Percentiles rank a stretch among this genome's conserved stretches.
phyloP scores from a whole-genome alignment of 1,140 invertebrate species.

The Wiebesia pumilae region DNA sequence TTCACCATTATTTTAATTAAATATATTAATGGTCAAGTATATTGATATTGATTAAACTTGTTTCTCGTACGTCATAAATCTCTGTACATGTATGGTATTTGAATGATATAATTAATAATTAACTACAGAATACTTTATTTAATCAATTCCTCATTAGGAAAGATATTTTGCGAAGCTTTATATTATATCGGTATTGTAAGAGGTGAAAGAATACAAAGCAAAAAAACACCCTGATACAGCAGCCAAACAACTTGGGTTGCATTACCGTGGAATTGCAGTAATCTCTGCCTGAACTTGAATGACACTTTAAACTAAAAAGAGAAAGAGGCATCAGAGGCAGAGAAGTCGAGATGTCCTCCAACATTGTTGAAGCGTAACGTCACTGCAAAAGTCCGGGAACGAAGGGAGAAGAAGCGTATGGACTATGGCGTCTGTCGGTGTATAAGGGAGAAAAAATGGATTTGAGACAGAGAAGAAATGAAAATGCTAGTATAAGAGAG shows the following conservation, averaged over 20 bases:
- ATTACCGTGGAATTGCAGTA: conserved; percentile 12
- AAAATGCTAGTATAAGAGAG: not conserved
- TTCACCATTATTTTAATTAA: too few species aligned
- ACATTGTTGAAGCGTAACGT: not conserved
- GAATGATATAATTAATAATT: not conserved
- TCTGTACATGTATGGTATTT: not conserved
- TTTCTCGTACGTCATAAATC: not conserved
- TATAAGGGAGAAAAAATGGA: not conserved
- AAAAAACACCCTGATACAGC: not conserved
- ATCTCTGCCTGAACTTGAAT: conserved; percentile 20
- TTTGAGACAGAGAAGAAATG: not conserved
- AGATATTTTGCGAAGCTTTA: not conserved
- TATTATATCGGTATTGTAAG: not conserved
- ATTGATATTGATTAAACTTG: too few species aligned
- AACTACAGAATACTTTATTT: not conserved
- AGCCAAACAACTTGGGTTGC: conserved; percentile 3
- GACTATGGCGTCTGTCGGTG: not conserved
- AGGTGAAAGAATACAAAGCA: not conserved
- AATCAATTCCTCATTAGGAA: not conserved
- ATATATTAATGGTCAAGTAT: too few species aligned
- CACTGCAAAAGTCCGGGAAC: not conserved
- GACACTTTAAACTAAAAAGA: conserved; percentile 15
- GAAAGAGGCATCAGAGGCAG: not conserved
- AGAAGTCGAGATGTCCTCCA: not conserved
- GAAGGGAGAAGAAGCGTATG: not conserved